Evolutionary conservation across 2,113 vertebrate genomes (phyloP).

Genomic region (Oenanthe melanoleuca): DNA sequence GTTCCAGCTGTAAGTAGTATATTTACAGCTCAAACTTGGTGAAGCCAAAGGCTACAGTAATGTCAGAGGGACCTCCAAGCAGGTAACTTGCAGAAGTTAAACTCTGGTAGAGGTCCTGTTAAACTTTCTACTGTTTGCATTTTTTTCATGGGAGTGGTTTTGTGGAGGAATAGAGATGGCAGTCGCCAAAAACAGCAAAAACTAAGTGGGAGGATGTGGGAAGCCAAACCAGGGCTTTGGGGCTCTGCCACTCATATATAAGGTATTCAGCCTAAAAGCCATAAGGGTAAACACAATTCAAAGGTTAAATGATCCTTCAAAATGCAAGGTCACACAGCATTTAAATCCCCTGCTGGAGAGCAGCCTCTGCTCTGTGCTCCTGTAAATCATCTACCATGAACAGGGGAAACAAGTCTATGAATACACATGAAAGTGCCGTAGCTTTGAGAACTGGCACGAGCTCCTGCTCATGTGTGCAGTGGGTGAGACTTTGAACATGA

Average conservation of each 20-base stretch:
- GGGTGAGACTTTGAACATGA: fast-evolving
- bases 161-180: not conserved
- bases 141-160: not conserved
- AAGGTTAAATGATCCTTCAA: not conserved
- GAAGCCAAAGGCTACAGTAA: not conserved
- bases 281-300: not conserved
- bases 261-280: not conserved
- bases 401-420: not conserved
- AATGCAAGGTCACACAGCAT: not conserved
- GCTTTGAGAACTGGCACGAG: not conserved
- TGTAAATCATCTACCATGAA: slow-evolving; percentile 37
- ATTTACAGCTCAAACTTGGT: not conserved
- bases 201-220: not conserved
- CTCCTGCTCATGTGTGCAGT: not conserved
- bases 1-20: not conserved
- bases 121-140: not conserved
- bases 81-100: not conserved
- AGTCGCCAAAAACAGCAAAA: not conserved
- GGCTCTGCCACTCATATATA: not conserved
- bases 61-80: not conserved
- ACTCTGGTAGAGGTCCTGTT: not conserved
- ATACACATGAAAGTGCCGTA: not conserved
- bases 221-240: not conserved
- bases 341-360: not conserved
- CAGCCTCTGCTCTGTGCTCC: not conserved